Percentiles rank a stretch among this genome's conserved stretches.
Conservation (phyloP, 2,888 invertebrate species). For the Diaphora mendica region DNA sequence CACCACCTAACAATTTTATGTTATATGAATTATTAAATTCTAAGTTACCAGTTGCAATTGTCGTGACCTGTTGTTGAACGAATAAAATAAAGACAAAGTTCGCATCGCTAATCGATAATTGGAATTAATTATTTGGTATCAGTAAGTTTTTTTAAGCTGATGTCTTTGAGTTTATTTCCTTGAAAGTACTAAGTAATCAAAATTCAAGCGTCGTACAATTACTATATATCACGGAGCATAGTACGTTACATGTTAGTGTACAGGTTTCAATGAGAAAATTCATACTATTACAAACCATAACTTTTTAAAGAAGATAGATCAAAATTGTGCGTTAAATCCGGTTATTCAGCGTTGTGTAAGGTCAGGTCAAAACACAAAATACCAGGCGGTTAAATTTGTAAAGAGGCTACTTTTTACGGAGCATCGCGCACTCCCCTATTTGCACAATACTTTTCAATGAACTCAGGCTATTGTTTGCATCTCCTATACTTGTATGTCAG, state of each 20-base stretch:
- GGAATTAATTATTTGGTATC: constrained; percentile 5
- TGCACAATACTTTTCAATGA: constrained; percentile 81
- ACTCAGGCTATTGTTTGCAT: constrained; percentile 71
- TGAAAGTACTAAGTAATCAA: not conserved
- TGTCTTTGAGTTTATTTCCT: not conserved
- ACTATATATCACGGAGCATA: no score
- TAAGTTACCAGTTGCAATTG: constrained; percentile 35
- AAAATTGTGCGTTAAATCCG: not conserved
- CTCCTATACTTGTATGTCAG: constrained; percentile 46
- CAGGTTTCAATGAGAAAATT: not conserved
- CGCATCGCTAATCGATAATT: constrained; percentile 29
- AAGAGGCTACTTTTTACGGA: constrained; percentile 71
- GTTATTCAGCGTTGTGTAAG: constrained; percentile 58
- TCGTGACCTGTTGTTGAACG: constrained; percentile 15
- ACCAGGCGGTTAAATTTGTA: constrained; percentile 68
- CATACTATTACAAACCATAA: not conserved
- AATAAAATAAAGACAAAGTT: constrained; percentile 29
- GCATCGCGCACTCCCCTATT: constrained; percentile 70
- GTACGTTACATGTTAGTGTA: no score
- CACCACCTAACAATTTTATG: not conserved
- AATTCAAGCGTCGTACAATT: not conserved
- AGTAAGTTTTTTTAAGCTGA: not conserved
- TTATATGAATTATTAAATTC: constrained; percentile 4
- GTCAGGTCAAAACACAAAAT: constrained; percentile 54
- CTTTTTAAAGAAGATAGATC: not conserved